Evolutionary conservation across 2,888 invertebrate species (phyloP), one percentile per base, ranked within the genome.

Genomic region (Tipula vernalis): DNA sequence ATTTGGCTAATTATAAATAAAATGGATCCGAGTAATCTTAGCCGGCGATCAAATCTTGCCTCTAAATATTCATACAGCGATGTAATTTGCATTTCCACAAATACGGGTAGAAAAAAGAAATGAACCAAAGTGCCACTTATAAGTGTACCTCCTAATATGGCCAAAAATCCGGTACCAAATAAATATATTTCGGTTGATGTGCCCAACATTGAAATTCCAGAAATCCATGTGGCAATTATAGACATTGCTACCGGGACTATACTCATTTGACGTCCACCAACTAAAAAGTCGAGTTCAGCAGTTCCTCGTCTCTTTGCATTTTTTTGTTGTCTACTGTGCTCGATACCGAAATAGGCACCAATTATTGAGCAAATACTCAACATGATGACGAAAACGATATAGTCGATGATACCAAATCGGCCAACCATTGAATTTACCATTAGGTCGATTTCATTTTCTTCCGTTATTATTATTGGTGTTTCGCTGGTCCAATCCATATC

Each of bases 41-140:
- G 94, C 89, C 93, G 93, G 89, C 93, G 94, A 89, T 95, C 94
- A 89, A 95, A 96, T 89, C 96, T 92, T 91, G 93, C 92, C 88
- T 96, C 95, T 90, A 96, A 93, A 90, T 96, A 96, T 94, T 96
- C 96, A 90, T 96, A 96, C 3, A 95, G 95, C 85, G 96, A 96
- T 44, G 95, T 96, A 18, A 96, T 90, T 89, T 94, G 93, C 3
- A 95, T 91, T 88, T 95, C 94, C 89, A 95, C 94, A 89, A 95
- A 94, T 0, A 96, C 95, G 0, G 96, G 96, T 87, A 96, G 90
- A 89, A 94, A 95, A 18, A 95, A 92, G 87, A 91, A 92, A 87
- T 94, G 93, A 1, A 94, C 89, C n/a, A 94, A 92, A 1, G 94
- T 93, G 18, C 93, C 91, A 0, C 93, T 91, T 36, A 91, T 87